Conservation (phyloP, 2,797 vertebrate genomes). For the Gallinago nigripennis region DNA sequence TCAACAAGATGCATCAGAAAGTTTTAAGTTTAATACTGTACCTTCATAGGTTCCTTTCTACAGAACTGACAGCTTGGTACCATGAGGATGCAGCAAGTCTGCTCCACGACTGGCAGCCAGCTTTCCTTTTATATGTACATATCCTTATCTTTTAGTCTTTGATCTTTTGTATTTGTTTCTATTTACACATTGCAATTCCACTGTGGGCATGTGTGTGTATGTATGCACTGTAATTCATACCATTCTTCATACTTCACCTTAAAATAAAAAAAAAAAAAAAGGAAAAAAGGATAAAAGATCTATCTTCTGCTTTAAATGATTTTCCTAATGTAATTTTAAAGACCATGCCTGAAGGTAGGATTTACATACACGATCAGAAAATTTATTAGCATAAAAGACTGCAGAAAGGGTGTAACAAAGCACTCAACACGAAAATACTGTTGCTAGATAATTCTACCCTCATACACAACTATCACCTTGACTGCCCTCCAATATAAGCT, state of each 20-base stretch:
- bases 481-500: not conserved
- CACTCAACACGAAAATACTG: not conserved
- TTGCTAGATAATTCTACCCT: not conserved
- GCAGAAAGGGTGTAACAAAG: not conserved
- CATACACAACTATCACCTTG: not conserved
- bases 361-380: not conserved
- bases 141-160: not conserved
- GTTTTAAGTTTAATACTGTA: not conserved
- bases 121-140: not conserved
- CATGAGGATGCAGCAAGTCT: fast-evolving
- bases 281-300: not conserved
- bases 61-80: not conserved
- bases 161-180: not conserved
- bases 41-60: not conserved
- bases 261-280: not conserved
- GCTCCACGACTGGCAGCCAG: not conserved
- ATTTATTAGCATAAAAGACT: not conserved
- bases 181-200: not conserved
- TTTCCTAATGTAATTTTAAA: not conserved
- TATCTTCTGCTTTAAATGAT: not conserved
- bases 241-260: not conserved
- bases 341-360: not conserved
- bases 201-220: fast-evolving
- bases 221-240: not conserved
- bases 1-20: not conserved